These are phyloP conservation scores for Mamestra brassicae DNA, from an alignment of 2,888 invertebrate species.

Conservation along the genomic window DNA sequence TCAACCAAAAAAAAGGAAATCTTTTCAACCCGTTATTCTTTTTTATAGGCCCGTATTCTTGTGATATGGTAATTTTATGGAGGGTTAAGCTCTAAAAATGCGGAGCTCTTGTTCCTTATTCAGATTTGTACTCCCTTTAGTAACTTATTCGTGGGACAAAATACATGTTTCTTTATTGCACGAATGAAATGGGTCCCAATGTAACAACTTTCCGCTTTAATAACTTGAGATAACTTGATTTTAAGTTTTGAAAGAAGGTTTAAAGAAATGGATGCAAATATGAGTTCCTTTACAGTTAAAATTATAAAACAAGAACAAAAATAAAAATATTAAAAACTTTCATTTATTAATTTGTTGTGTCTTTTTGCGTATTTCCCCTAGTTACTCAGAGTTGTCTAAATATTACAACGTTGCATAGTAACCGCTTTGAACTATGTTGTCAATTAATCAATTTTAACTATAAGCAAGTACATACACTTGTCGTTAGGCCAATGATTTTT, in stretches of 20 bases:
- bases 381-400: conserved; percentile 49
- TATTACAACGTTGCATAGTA: conserved; percentile 50
- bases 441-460: conserved; percentile 58
- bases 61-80: conserved; percentile 40
- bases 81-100: conserved; percentile 35
- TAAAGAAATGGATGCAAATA: not conserved
- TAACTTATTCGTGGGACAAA: conserved; percentile 5
- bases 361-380: conserved; percentile 26
- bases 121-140: conserved; percentile 19
- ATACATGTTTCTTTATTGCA: not conserved
- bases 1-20: conserved; percentile 19
- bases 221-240: not conserved
- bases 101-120: conserved; percentile 21
- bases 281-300: not conserved
- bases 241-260: not conserved
- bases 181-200: not conserved
- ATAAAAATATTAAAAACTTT: not conserved
- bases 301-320: not conserved
- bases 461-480: conserved; percentile 56
- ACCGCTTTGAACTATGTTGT: conserved; percentile 48
- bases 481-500: conserved; percentile 44
- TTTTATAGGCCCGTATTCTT: conserved; percentile 19
- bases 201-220: not conserved
- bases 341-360: not conserved
- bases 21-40: conserved; percentile 20